These are phyloP conservation scores for Rhizoglyphus robini DNA, from an alignment of 1,140 invertebrate genomes.

Conservation along the genomic window DNA sequence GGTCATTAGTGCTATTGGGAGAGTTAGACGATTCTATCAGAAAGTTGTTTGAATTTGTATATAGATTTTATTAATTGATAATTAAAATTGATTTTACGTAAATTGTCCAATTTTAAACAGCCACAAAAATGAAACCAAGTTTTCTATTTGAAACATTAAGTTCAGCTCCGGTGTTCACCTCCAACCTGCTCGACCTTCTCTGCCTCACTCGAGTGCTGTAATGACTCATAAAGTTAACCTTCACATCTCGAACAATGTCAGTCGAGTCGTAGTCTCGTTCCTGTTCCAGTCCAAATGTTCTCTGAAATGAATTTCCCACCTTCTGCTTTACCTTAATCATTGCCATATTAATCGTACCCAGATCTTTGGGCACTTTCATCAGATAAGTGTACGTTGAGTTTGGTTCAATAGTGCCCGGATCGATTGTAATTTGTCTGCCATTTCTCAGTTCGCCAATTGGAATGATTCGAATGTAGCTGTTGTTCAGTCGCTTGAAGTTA, in stretches of 20 bases:
- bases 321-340: background rate
- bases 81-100: no score
- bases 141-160: no score
- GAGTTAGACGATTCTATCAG: no score
- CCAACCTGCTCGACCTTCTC: no score
- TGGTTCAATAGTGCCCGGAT: background rate
- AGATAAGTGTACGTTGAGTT: background rate
- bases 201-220: no score
- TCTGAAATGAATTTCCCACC: no score
- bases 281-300: background rate
- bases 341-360: background rate
- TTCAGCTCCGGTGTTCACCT: no score
- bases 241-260: background rate
- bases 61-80: no score
- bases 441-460: background rate
- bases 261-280: background rate
- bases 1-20: background rate
- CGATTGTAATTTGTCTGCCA: background rate
- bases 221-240: conserved; percentile 1
- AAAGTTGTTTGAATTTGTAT: no score
- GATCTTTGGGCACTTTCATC: background rate
- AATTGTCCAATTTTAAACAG: no score
- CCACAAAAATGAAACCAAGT: no score
- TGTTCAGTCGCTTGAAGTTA: background rate
- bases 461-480: background rate